phyloP scores from a whole-genome alignment of 2,888 invertebrate genomes.

The Drosophila borealis region DNA sequence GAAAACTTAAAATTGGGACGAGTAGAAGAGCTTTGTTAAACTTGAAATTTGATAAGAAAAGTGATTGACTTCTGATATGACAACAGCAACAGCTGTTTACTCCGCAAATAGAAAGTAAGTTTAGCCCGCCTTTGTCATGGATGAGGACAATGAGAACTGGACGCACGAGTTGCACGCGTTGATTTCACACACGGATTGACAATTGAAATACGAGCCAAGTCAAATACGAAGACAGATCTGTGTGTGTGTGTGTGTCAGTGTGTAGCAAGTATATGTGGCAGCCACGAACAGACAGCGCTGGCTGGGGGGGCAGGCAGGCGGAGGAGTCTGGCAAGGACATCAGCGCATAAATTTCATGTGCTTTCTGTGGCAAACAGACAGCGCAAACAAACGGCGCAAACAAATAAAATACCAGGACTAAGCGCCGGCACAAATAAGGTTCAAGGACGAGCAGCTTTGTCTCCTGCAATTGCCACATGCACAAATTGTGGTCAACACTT shows the following conservation, averaged over 20 bases:
- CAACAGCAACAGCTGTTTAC: conserved; percentile 13
- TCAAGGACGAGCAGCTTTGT: conserved; percentile 59
- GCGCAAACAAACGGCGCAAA: conserved; percentile 54
- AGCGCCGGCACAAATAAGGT: conserved; percentile 54
- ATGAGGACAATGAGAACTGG: conserved; percentile 15
- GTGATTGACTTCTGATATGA: background rate
- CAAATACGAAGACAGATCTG: conserved; percentile 39
- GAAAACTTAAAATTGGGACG: background rate
- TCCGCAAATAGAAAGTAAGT: conserved; percentile 17
- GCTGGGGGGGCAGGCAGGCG: background rate
- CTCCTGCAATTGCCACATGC: conserved; percentile 60
- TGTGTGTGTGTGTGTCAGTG: background rate
- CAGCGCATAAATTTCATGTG: conserved; percentile 67
- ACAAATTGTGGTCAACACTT: conserved; percentile 75
- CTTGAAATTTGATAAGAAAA: background rate
- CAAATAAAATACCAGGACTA: conserved; percentile 62
- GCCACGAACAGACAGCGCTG: conserved; percentile 20
- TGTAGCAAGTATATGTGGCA: conserved; percentile 14
- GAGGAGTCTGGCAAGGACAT: conserved; percentile 31
- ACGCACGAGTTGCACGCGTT: conserved; percentile 15
- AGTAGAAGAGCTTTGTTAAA: background rate
- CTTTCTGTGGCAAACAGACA: conserved; percentile 47
- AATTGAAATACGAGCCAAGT: conserved; percentile 59
- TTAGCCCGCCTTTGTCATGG: background rate
- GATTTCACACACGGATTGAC: conserved; percentile 59